Base-by-base conservation (phyloP, 2,113 vertebrate genomes). In the Oryzias woworae region DNA sequence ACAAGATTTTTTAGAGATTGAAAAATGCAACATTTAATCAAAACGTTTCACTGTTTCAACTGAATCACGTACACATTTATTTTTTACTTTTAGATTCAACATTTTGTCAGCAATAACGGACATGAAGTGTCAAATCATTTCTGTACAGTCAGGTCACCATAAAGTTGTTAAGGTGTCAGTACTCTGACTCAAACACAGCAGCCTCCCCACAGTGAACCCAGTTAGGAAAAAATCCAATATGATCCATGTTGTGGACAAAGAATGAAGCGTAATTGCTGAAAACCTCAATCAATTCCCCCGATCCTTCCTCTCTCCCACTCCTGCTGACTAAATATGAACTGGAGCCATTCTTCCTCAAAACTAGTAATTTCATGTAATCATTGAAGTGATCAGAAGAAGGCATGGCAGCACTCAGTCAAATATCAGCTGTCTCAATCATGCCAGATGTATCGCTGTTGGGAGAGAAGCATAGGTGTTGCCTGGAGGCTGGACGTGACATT, bases 301-400 rank as follows among this genome's bases (percentile, higher is more conserved):
- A 51, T 67, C 64, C 67, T 66, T 70, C 77, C 64, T 82, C 75
- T 81, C 74, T 80, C 64, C 81, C 72, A 77, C 83, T 88, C 86
- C 76, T 82, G 71, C 78, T 54, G 81, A 69, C 85, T 84, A 81
- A 85, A 88, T 72, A 82, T 72, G 84, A 84, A 88, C 88, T 85
- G 71, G 85, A 48, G 76, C 77, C 78, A 80, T 83, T 83, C 81
- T 79, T 81, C 66, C 54, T 66, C 81, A 82, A 80, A 89, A 89
- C 86, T 79, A 78, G 90, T 82, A 82, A 91, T 91, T 90, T 90
- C 60, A 73, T 83, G 81, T 87, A 90, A 91, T 93, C 89, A 91
- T 81, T 47, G 65, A 66, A 81, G 66, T 82, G 78, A 81, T 81
- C 82, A 85, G 71, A 83, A 85, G 88, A 86, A 88, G 81, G 82